These are phyloP conservation scores for Thryonomys swinderianus DNA, from an alignment of 2,113 vertebrate genomes.

Conservation along the genomic window DNA sequence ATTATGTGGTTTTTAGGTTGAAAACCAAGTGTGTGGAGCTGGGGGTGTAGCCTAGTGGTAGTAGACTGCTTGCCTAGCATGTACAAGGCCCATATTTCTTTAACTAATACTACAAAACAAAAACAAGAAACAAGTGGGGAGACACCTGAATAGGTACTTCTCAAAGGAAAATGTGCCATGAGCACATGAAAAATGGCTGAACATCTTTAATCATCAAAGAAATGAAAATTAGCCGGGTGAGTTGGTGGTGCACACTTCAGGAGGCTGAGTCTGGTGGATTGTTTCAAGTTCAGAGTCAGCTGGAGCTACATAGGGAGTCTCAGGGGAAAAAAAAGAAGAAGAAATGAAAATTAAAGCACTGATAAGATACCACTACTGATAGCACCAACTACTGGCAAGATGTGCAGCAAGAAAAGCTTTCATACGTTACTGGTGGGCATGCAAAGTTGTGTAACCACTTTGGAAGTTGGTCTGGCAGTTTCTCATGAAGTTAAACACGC, in stretches of 20 bases:
- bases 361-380: neutral
- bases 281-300: neutral
- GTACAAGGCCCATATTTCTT: neutral
- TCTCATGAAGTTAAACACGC: neutral
- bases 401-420: neutral
- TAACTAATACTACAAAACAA: neutral
- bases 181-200: neutral
- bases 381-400: neutral
- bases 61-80: neutral
- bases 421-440: neutral
- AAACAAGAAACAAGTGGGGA: neutral
- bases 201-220: neutral
- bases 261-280: neutral
- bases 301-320: neutral
- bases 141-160: neutral
- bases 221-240: neutral
- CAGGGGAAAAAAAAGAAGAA: neutral
- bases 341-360: neutral
- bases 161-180: neutral
- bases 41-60: neutral
- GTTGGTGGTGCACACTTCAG: neutral
- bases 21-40: neutral
- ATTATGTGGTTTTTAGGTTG: slow-evolving; percentile 25
- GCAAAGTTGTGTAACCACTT: neutral
- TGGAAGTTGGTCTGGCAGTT: slow-evolving; percentile 13